Base-by-base conservation (phyloP, 2,113 vertebrate species). In the Pseudorectes ferrugineus region DNA sequence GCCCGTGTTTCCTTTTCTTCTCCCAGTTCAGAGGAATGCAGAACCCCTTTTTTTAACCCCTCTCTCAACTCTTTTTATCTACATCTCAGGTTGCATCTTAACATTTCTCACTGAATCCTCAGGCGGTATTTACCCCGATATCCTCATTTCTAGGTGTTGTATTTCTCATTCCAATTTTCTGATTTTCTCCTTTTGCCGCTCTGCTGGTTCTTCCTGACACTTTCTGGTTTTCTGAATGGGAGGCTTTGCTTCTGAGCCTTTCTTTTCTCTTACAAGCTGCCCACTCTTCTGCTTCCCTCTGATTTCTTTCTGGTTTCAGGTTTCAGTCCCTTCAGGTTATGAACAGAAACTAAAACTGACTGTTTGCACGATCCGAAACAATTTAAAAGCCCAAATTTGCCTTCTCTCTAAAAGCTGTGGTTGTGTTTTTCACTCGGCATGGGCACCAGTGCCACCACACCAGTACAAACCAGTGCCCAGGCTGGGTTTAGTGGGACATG, bases 281-380 rank as follows among this genome's bases (percentile, higher is more conserved):
- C 46, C 81, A 75, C 91, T 89, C 76, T 91, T 79, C 49, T 85
- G 59, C 46, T 77, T 70, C 73, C 71, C 77, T 65, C 51, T 49
- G 31, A n/a, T 89, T 42, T 20, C 77, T 66, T 85, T 94, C 90
- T 33, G 21, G 65, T 92, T 94, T 94, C 95, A 57, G 48, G 49
- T 91, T 91, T 49, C 85, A 58, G 36, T 31, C 46, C 1, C 3
- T 29, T 81, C 70, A 29, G 0, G 0, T 33, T 42, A 16, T 6
- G 51, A 87, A 85, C 46, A 49, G 57, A 93, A 89, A 81, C 55
- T 57, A 70, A 85, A 93, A 66, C 61, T 0, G 13, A 5, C 63
- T 33, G 35, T 36, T 94, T 58, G 20, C 43, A 21, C 72, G 49
- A 84, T 7, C 48, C 55, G 74, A 54, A 81, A 62, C 21, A 14